Conservation (phyloP, 2,888 invertebrate genomes). For the Ethmia dodecea region DNA sequence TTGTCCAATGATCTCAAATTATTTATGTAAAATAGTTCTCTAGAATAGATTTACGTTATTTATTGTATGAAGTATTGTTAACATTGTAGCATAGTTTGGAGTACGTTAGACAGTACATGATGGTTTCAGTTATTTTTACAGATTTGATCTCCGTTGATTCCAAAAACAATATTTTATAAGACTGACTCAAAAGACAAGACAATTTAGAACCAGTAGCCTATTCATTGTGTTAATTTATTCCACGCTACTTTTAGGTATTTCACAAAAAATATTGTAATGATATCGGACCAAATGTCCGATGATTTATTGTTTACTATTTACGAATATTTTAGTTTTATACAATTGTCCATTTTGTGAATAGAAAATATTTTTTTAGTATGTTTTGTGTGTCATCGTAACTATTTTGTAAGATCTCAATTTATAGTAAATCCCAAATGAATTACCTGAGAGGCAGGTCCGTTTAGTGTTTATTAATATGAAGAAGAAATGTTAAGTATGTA, state of each 20-base stretch:
- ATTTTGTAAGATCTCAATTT: conserved; percentile 61
- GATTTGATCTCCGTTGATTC: conserved; percentile 55
- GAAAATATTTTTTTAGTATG: conserved; percentile 25
- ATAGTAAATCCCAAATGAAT: conserved; percentile 45
- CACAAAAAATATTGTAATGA: too few species aligned
- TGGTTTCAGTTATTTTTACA: conserved; percentile 25
- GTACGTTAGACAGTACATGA: conserved; percentile 24
- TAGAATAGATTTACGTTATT: conserved; percentile 60
- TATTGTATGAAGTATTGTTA: conserved; percentile 34
- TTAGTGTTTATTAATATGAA: conserved; percentile 40
- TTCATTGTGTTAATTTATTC: too few species aligned
- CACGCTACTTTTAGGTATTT: too few species aligned
- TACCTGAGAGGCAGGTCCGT: conserved; percentile 27
- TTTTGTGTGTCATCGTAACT: conserved; percentile 42
- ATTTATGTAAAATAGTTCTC: conserved; percentile 60
- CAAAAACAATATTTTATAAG: conserved; percentile 47
- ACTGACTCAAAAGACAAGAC: too few species aligned
- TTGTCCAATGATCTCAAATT: conserved; percentile 73
- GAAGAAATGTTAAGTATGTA: conserved; percentile 61
- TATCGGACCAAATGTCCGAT: too few species aligned
- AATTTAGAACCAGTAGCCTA: too few species aligned
- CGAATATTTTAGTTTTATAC: not conserved
- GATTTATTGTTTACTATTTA: too few species aligned
- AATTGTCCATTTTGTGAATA: conserved; percentile 17
- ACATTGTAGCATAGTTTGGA: conserved; percentile 23